Evolutionary conservation across 2,888 invertebrate species (phyloP).

Genomic region (Drosophila seclusa): DNA sequence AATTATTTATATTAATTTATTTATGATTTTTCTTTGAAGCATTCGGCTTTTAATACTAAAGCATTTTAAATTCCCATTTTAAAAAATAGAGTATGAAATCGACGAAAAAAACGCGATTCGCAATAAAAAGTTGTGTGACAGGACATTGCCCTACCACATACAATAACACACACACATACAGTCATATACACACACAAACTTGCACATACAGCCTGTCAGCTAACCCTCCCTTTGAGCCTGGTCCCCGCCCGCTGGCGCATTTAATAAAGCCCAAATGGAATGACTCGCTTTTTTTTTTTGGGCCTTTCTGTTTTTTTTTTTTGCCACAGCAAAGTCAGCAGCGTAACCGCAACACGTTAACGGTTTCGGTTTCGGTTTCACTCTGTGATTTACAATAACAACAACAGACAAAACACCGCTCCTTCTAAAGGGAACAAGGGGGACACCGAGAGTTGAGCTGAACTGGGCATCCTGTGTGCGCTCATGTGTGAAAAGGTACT

Average conservation of each 20-base stretch:
- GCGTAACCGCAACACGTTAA: slow-evolving; percentile 81
- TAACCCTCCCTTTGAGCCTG: slow-evolving; percentile 36
- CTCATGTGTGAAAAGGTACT: slow-evolving; percentile 81
- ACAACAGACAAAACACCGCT: slow-evolving; percentile 33
- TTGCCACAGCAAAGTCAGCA: slow-evolving; percentile 62
- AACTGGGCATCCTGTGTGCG: slow-evolving; percentile 48
- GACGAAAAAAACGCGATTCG: slow-evolving; percentile 46
- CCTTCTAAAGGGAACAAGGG: slow-evolving; percentile 9
- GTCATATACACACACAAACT: slow-evolving; percentile 24
- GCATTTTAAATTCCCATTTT: background rate
- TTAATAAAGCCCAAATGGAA: slow-evolving; percentile 81
- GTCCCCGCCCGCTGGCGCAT: slow-evolving; percentile 56
- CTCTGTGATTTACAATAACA: slow-evolving; percentile 70
- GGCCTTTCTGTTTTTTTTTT: slow-evolving; percentile 25
- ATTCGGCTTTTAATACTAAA: background rate
- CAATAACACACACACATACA: slow-evolving; percentile 9
- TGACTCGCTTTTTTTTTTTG: slow-evolving; percentile 60
- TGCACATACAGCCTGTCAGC: slow-evolving; percentile 1
- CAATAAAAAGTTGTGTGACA: slow-evolving; percentile 72
- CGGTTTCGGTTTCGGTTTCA: slow-evolving; percentile 81
- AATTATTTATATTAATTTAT: background rate
- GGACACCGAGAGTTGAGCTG: slow-evolving; percentile 5
- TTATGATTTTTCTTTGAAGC: background rate
- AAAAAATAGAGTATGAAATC: slow-evolving; percentile 10
- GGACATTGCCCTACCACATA: slow-evolving; percentile 60